phyloP scores from a whole-genome alignment of 2,113 vertebrate species.

The Rhinolophus sinicus region DNA sequence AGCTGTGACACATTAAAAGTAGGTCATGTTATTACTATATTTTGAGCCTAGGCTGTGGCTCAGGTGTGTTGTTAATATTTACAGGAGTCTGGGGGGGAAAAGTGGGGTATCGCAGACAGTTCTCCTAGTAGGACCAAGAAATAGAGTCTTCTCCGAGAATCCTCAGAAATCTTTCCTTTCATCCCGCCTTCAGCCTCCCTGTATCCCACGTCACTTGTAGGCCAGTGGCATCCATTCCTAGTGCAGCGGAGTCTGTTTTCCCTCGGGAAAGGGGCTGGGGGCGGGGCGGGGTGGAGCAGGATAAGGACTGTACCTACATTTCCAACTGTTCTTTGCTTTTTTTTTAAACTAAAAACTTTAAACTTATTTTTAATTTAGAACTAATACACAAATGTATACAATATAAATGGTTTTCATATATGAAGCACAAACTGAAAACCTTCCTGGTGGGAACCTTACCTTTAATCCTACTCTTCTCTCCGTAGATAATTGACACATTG shows the following conservation, averaged over 20 bases:
- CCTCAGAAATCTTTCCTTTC: neutral
- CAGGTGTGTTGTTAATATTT: neutral
- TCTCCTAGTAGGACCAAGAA: neutral
- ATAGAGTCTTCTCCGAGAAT: neutral
- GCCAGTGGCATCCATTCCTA: fast-evolving
- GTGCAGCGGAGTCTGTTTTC: fast-evolving
- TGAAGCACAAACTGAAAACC: neutral
- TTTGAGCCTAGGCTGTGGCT: neutral
- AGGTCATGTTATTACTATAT: neutral
- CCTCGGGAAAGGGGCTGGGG: neutral
- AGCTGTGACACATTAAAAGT: neutral
- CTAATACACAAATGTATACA: neutral
- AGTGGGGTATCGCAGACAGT: neutral
- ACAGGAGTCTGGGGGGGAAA: neutral
- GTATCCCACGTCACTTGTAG: fast-evolving
- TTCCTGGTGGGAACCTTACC: neutral
- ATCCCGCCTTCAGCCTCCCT: neutral
- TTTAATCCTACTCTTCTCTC: neutral
- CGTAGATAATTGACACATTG: neutral
- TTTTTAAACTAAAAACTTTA: neutral
- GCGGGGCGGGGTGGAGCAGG: neutral
- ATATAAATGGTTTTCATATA: neutral
- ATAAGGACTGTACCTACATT: neutral
- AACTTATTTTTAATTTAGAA: neutral
- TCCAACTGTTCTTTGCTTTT: neutral